Conservation (phyloP, 2,797 vertebrate genomes). For the Leptodactylus fallax region DNA sequence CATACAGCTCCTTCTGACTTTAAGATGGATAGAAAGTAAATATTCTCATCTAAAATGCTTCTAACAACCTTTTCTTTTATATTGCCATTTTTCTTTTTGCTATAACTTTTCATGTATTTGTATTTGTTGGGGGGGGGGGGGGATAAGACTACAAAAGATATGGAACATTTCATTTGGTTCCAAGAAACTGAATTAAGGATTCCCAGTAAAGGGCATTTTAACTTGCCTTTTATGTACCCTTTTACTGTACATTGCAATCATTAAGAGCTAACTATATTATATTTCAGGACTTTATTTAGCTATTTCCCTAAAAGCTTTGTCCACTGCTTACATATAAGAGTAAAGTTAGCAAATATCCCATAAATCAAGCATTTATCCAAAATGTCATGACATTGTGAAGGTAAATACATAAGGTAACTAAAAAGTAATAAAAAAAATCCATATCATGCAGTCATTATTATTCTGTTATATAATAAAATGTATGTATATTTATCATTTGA, state of each 20-base stretch:
- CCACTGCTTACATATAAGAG: too few relatives aligned
- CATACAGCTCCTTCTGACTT: constrained; percentile 67
- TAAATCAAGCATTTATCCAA: too few relatives aligned
- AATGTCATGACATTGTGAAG: too few relatives aligned
- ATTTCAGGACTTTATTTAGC: background rate
- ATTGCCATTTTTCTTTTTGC: background rate
- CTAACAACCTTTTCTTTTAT: background rate
- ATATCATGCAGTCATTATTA: too few relatives aligned
- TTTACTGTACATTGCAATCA: background rate
- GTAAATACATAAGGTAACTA: too few relatives aligned
- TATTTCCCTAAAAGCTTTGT: background rate
- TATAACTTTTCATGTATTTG: background rate
- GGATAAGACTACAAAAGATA: too few relatives aligned
- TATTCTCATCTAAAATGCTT: background rate
- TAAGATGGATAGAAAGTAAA: background rate
- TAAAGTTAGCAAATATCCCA: too few relatives aligned
- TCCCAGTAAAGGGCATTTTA: background rate
- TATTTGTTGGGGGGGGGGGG: background rate
- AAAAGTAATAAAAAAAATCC: too few relatives aligned
- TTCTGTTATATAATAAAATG: too few relatives aligned
- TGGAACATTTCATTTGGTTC: background rate
- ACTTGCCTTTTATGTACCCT: background rate
- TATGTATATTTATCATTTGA: too few relatives aligned
- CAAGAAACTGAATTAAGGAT: background rate
- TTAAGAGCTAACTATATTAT: background rate